Conservation (phyloP, 2,113 vertebrate genomes). For the Acanthisitta chloris region DNA sequence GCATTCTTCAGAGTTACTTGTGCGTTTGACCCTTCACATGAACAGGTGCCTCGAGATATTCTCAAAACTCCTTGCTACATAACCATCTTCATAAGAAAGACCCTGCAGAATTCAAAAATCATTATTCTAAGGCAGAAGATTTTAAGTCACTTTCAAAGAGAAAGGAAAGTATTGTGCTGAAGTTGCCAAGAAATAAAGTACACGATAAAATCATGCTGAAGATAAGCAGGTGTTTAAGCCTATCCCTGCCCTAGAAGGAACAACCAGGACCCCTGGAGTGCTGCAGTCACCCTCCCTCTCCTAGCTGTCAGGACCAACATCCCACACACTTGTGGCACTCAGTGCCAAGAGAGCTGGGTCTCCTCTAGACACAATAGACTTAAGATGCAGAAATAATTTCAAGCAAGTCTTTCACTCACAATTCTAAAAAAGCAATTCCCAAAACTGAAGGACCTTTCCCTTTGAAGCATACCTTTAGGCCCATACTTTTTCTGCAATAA, state of each 20-base stretch:
- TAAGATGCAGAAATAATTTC: neutral
- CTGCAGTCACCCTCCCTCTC: neutral
- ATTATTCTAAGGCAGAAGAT: neutral
- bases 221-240: neutral
- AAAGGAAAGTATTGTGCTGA: neutral
- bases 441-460: neutral
- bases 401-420: neutral
- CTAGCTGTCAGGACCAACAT: neutral
- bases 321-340: fast-evolving
- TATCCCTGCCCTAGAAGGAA: neutral
- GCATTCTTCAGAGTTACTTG: neutral
- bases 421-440: neutral
- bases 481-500: neutral
- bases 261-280: neutral
- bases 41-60: neutral
- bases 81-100: neutral
- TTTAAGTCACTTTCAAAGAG: neutral
- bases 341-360: fast-evolving
- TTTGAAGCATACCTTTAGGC: neutral
- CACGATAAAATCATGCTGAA: neutral
- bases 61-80: neutral
- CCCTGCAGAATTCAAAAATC: neutral
- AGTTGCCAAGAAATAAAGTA: neutral
- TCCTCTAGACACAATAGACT: neutral
- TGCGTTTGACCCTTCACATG: neutral